Base-by-base conservation (phyloP, 2,888 invertebrate species). In the Galeopsomyia nigrocyanea region DNA sequence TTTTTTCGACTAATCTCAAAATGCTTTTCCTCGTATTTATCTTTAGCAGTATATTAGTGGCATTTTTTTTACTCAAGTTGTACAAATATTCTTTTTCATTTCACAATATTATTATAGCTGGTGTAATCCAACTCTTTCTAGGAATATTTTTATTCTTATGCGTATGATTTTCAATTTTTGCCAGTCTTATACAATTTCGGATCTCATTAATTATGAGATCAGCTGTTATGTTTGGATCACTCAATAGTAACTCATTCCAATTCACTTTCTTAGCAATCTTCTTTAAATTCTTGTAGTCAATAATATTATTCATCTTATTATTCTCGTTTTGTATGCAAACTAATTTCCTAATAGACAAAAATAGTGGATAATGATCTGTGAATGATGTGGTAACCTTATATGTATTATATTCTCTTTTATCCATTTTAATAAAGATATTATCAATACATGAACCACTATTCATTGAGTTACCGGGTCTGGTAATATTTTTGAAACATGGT, bases 321-420 rank as follows among this genome's bases (percentile, higher is more conserved):
- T 16, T 60, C 13, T 26, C 17, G 7, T 9, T 60, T 7, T 60
- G 7, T 60, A 13, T 10, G 7, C 7, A 7, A 10, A 22, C 16
- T 14, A 16, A 6, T 31, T 26, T 26, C 17, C 19, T 46, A 16
- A 60, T n/a, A 3, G n/a, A 19, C 3, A 62, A 13, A 62, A 68
- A 21, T 17, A 68, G 22, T 31, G 68, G 68, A 53, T 49, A 61
- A 39, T 70, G 64, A 60, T 70, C 64, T 6, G 63, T 70, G 13
- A 70, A 64, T 1, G n/a, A 17, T 10, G 17, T 19, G 6, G 9
- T 56, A 64, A 56, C 13, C 26, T 31, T 57, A 31, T 19, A 47
- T 16, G 57, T 14, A 19, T 22, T 57, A 46, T 26, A 16, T 26
- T 47, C 19, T 3, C 22, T 21, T 16, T 17, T 6, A n/a, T 64